Percentiles rank a stretch among this genome's conserved stretches.
These are phyloP conservation scores for Pseudopipra pipra DNA, from an alignment of 2,113 vertebrate species.

Conservation along the genomic window DNA sequence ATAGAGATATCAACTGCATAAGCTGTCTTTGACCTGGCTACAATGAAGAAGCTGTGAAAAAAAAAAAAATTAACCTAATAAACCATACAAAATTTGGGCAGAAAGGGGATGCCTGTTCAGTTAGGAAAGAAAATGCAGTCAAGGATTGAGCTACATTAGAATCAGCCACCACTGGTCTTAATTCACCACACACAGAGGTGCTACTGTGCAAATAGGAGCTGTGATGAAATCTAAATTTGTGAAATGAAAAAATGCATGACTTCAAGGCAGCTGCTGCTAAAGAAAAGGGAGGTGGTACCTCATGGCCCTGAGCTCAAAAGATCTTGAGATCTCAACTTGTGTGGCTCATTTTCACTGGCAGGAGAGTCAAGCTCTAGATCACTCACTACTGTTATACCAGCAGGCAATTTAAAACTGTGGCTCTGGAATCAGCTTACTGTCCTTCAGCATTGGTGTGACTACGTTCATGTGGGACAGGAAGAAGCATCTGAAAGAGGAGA, in stretches of 20 bases:
- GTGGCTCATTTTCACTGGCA: neutral
- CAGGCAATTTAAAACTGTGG: neutral
- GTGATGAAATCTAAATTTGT: neutral
- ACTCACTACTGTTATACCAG: neutral
- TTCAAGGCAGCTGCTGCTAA: neutral
- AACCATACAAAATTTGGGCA: neutral
- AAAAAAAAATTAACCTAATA: neutral
- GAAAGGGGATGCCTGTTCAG: neutral
- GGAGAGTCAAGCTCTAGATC: neutral
- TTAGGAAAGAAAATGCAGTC: neutral
- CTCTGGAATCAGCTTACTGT: neutral
- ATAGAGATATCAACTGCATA: neutral
- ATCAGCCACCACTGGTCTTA: neutral
- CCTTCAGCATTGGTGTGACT: neutral
- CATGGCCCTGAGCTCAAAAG: constrained; percentile 18
- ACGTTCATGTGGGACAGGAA: neutral
- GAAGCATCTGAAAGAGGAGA: neutral
- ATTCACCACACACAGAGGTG: neutral
- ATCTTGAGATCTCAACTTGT: neutral
- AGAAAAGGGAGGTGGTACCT: neutral
- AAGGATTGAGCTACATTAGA: neutral
- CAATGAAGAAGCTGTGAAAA: neutral
- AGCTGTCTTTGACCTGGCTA: constrained; percentile 3
- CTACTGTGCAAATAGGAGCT: neutral
- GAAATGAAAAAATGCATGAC: neutral